Conservation (phyloP, 2,888 invertebrate species). For the Sepiola atlantica region DNA sequence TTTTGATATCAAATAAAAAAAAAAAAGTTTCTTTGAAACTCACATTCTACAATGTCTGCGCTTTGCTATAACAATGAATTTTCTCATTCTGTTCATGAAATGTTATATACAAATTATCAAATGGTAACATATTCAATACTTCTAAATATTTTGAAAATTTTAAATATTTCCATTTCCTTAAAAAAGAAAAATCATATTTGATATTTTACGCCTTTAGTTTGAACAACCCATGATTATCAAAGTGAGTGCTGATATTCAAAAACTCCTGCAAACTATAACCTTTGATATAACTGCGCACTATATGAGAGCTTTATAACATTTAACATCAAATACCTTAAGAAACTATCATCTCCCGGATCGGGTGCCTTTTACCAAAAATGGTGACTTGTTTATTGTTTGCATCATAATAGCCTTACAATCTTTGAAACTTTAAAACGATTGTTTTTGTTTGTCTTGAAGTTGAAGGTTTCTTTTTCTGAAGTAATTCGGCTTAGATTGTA, state of each 20-base stretch:
- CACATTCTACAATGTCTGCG: no score
- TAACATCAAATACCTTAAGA: background rate
- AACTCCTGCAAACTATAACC: background rate
- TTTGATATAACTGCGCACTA: background rate
- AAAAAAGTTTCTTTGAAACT: no score
- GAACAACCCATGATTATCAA: no score
- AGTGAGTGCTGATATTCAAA: background rate
- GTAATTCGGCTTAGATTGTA: background rate
- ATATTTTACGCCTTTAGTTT: no score
- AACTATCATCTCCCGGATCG: background rate
- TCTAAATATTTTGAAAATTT: no score
- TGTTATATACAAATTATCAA: no score
- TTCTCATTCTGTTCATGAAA: no score
- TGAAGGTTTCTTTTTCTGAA: background rate
- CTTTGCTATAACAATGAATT: no score
- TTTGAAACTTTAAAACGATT: background rate
- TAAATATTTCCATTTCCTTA: no score
- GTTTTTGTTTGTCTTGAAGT: background rate
- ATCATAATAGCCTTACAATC: background rate
- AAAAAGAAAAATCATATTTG: no score
- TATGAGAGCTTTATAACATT: background rate
- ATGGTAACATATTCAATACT: no score
- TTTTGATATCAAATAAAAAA: no score
- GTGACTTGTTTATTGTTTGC: background rate
- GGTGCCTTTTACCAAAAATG: background rate